Conservation (phyloP, 2,888 invertebrate species). For the Sphecodes monilicornis region DNA sequence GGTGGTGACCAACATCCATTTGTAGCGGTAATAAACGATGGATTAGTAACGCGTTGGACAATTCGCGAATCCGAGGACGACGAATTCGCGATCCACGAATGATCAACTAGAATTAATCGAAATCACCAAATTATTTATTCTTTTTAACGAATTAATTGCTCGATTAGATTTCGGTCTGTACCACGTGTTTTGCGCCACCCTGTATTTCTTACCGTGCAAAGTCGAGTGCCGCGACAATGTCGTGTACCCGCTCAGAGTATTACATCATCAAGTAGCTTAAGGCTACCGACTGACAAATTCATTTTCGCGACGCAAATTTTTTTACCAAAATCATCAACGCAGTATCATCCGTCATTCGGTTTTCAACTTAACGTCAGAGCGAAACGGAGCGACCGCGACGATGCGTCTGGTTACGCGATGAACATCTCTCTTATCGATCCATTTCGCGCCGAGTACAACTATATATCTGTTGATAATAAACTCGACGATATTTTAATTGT, state of each 20-base stretch:
- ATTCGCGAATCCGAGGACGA: neutral
- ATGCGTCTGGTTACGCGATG: neutral
- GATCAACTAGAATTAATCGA: neutral
- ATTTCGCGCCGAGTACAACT: neutral
- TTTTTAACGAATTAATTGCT: neutral
- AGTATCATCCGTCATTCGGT: neutral
- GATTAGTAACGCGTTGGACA: neutral
- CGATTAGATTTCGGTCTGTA: neutral
- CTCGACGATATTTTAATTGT: neutral
- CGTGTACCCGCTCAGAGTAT: slow-evolving; percentile 40
- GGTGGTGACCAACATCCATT: neutral
- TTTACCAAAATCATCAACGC: neutral
- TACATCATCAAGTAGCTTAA: slow-evolving; percentile 28
- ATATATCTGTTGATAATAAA: neutral
- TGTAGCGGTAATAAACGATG: neutral
- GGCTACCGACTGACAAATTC: slow-evolving; percentile 41
- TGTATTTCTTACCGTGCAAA: slow-evolving; percentile 21
- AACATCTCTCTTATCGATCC: neutral
- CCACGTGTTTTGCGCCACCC: slow-evolving; percentile 21
- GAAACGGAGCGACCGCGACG: neutral
- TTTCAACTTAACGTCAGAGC: neutral
- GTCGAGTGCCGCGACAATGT: slow-evolving; percentile 47
- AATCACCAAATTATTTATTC: neutral
- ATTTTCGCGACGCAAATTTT: slow-evolving; percentile 13
- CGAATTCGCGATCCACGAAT: neutral